Percentiles rank a stretch among this genome's conserved stretches.
Evolutionary conservation across 1,140 invertebrate genomes (phyloP).

Genomic region (Epicauta chinensis): DNA sequence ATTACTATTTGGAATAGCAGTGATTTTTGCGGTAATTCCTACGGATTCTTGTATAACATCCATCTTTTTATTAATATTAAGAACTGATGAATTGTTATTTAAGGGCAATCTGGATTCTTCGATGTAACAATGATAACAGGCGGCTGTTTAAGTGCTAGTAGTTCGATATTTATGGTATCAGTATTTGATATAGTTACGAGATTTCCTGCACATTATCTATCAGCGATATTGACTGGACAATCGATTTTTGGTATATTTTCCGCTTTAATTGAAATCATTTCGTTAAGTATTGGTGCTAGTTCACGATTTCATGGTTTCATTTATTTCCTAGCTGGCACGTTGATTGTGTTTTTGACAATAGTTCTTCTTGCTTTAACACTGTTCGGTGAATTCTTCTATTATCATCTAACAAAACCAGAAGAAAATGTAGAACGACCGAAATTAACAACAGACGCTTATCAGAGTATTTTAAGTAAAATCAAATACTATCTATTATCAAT

Average conservation of each 20-base stretch:
- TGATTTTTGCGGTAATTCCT: background rate
- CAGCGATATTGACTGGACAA: background rate
- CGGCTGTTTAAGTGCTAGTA: background rate
- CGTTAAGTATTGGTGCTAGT: background rate
- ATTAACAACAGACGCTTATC: background rate
- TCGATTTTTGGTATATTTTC: slow-evolving; percentile 3
- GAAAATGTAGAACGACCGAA: background rate
- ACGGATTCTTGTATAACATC: background rate
- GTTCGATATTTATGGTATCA: slow-evolving; percentile 4
- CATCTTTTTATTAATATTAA: no score
- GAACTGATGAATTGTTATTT: background rate
- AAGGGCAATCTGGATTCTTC: slow-evolving; percentile 3
- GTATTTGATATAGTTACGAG: background rate
- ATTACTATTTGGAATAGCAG: background rate
- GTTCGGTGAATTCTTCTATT: slow-evolving; percentile 3
- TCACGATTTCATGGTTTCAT: background rate
- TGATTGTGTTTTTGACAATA: slow-evolving; percentile 1
- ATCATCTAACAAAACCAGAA: background rate
- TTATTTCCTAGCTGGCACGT: slow-evolving; percentile 6
- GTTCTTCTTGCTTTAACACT: background rate
- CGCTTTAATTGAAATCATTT: slow-evolving; percentile 3
- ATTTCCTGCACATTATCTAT: background rate
- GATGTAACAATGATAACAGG: slow-evolving; percentile 1
- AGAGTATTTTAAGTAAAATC: background rate
- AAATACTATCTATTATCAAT: slow-evolving; percentile 6